Evolutionary conservation across 2,888 invertebrate genomes (phyloP), one percentile per base, ranked within the genome.

Genomic region (Xylota segnis): DNA sequence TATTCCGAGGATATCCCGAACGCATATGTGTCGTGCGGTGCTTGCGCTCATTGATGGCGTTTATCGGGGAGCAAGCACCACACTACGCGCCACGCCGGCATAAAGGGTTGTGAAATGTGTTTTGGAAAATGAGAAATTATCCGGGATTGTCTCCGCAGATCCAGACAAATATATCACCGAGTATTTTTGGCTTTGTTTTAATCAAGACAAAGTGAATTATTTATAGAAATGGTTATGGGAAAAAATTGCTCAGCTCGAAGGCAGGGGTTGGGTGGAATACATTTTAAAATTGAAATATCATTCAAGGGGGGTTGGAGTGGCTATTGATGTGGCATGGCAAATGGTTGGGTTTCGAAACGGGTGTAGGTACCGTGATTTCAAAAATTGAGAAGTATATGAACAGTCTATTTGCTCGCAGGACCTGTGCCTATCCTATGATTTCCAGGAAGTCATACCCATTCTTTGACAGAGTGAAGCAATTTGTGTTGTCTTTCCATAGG

Each of bases 181-280:
- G 72, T 68, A 82, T 86, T 76, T 71, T 86, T 76, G 52, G 86
- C 70, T 70, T 82, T 82, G 61, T 61, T 77, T 86, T 86, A 86
- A 86, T 86, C 86, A 86, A 86, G 86, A 86, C 86, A 86, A 86
- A 86, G 81, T 81, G 86, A 86, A 86, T 86, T 86, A 82, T 86
- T 82, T 86, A 76, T 81, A 58, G 65, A 71, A 76, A 81, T 59
- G 66, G 56, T 56, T 84, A 52, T 63, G 56, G 47, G 32, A 14
- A 61, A 70, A 63, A 43, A 56, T 40, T 40, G 37, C 16, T 18
- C 37, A 14, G 37, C 14, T 54, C 40, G 16, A 12, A 52, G 52
- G 10, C 4, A 9, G 47, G 47, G 9, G 18, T 18, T 10, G 23
- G 23, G 14, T 23, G 10, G 14, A 16, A 16, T 10, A 50, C 12